These are phyloP conservation scores for Arvicanthis niloticus DNA, from an alignment of 2,113 vertebrate genomes.

Conservation along the genomic window DNA sequence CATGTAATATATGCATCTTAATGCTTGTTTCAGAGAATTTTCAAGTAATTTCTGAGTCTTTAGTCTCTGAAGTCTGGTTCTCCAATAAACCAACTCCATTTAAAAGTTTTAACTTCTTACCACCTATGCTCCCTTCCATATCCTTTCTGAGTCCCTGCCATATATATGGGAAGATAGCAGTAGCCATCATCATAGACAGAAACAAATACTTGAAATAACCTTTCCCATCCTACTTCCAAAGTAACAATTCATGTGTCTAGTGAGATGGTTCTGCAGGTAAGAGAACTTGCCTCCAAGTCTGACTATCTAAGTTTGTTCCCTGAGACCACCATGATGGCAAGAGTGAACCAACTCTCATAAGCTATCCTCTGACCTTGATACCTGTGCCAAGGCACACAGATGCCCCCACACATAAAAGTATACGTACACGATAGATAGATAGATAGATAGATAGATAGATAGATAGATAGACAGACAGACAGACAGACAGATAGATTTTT, in stretches of 20 bases:
- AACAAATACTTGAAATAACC: background rate
- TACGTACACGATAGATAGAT: background rate
- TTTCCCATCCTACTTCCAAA: slow-evolving; percentile 40
- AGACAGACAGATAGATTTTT: background rate
- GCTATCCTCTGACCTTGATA: background rate
- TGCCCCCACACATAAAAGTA: background rate
- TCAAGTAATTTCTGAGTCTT: slow-evolving; percentile 47
- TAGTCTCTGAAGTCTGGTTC: slow-evolving; percentile 43
- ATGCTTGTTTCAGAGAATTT: background rate
- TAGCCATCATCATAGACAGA: background rate
- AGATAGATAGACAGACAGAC: too few species aligned
- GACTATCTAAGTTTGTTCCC: background rate
- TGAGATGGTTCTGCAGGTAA: background rate
- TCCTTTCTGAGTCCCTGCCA: slow-evolving; percentile 6
- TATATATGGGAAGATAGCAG: background rate
- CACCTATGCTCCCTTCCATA: background rate
- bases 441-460: background rate
- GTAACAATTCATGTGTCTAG: background rate
- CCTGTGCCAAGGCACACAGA: background rate
- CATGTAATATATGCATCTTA: slow-evolving; percentile 54
- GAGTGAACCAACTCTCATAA: background rate
- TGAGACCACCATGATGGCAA: background rate
- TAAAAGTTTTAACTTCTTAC: background rate
- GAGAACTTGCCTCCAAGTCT: background rate
- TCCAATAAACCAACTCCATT: slow-evolving; percentile 13